Percentiles rank a stretch among this genome's conserved stretches.
These are phyloP conservation scores for Acanthoscelides obtectus DNA, from an alignment of 2,888 invertebrate genomes.

Conservation along the genomic window DNA sequence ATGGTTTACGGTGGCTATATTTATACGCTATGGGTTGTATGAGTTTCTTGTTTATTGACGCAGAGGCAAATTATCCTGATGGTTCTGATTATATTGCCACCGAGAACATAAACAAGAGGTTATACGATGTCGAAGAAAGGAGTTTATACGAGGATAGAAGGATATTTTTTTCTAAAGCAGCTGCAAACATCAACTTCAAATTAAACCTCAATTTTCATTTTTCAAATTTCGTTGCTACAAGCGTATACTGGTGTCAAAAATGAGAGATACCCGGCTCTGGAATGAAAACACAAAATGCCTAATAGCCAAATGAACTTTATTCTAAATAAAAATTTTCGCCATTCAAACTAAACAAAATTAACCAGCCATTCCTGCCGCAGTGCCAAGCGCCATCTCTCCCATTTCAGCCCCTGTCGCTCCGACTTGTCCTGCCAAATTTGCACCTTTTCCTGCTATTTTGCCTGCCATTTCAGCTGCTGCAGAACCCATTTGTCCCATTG, in stretches of 20 bases:
- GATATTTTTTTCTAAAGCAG: no score
- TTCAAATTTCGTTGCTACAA: no score
- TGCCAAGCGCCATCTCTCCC: neutral
- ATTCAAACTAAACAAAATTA: no score
- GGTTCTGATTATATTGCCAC: neutral
- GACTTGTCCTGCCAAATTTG: neutral
- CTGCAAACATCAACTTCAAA: no score
- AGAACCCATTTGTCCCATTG: neutral
- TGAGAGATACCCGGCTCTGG: no score
- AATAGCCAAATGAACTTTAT: no score
- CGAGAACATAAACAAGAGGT: neutral
- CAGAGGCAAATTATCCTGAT: neutral
- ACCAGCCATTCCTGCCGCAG: neutral
- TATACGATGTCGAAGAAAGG: neutral
- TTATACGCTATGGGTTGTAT: neutral
- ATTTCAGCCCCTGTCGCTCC: neutral
- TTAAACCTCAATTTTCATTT: no score
- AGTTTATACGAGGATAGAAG: neutral
- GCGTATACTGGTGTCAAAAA: no score
- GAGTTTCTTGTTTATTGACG: neutral
- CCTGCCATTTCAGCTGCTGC: neutral
- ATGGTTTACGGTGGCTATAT: neutral
- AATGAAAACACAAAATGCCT: no score
- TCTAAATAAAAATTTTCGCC: no score
- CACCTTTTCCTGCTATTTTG: neutral